Conservation (phyloP, 2,888 invertebrate genomes). For the Odontothrips loti region DNA sequence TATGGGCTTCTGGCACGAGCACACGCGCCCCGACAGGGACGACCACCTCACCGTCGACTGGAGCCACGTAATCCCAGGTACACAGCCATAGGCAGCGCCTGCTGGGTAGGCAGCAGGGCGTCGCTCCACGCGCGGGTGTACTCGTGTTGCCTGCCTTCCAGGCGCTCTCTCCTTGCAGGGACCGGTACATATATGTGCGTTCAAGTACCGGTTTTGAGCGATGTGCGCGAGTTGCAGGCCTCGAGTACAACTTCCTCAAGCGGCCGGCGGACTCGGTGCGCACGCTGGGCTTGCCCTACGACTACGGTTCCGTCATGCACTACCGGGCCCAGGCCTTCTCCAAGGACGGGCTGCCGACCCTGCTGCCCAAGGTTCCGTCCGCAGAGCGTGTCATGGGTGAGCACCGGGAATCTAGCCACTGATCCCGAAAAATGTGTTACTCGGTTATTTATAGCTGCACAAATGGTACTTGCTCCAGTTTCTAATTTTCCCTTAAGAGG, state of each 20-base stretch:
- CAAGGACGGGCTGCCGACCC: conserved; percentile 47
- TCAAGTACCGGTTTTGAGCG: not conserved
- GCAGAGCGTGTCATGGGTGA: conserved; percentile 40
- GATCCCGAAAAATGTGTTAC: too few relatives aligned
- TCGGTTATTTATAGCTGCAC: too few relatives aligned
- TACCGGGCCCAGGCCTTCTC: conserved; percentile 52
- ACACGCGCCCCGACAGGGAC: conserved; percentile 43
- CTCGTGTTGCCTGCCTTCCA: not conserved
- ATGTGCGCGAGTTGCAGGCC: conserved; percentile 38
- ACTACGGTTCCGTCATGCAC: conserved; percentile 44
- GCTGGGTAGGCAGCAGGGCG: too few relatives aligned
- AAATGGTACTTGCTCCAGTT: too few relatives aligned
- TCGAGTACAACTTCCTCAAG: conserved; percentile 41
- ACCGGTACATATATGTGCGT: not conserved
- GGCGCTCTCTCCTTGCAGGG: not conserved
- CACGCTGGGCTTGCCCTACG: conserved; percentile 41
- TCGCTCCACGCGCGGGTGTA: too few relatives aligned
- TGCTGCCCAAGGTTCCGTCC: conserved; percentile 45
- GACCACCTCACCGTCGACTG: conserved; percentile 41
- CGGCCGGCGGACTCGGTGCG: conserved; percentile 39
- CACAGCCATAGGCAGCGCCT: not conserved
- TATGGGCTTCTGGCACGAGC: conserved; percentile 44
- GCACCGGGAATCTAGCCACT: too few relatives aligned
- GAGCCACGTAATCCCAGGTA: conserved; percentile 42
- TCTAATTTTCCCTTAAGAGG: too few relatives aligned